phyloP scores from a whole-genome alignment of 2,113 vertebrate genomes.

The Ceuthmochares aereus region DNA sequence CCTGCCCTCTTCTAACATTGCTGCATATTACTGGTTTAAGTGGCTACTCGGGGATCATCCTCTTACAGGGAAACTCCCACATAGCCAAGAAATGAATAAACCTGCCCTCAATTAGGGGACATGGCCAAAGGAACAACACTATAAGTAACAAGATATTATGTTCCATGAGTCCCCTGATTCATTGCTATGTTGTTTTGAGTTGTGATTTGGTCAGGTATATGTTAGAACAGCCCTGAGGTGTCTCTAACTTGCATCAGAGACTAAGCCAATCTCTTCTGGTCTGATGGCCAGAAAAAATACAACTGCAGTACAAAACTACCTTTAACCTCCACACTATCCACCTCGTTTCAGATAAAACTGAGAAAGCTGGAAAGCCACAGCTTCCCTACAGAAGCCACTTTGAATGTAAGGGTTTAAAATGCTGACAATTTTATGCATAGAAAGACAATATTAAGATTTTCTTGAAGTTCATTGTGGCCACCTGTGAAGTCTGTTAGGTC shows the following conservation, averaged over 20 bases:
- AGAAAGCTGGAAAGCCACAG: constrained; percentile 1
- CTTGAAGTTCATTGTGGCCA: neutral
- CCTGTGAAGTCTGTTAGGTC: neutral
- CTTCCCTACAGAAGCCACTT: neutral
- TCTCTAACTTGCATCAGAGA: neutral
- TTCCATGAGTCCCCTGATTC: neutral
- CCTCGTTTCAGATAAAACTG: neutral
- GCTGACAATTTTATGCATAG: neutral
- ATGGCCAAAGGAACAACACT: fast-evolving
- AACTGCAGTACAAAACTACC: neutral
- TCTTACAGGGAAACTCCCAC: neutral
- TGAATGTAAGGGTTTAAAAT: neutral
- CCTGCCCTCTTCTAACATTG: neutral
- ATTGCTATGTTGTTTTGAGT: neutral
- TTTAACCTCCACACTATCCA: neutral
- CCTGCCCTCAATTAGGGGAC: neutral
- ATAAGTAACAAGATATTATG: neutral
- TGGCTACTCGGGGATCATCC: neutral
- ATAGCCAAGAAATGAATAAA: neutral
- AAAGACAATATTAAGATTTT: neutral
- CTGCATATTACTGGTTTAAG: neutral
- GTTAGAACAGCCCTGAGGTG: constrained; percentile 29
- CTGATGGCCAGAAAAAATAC: constrained; percentile 21
- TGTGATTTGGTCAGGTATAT: neutral
- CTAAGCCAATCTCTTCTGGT: constrained; percentile 38